Conservation (phyloP, 2,797 vertebrate genomes). For the Tinamus major region DNA sequence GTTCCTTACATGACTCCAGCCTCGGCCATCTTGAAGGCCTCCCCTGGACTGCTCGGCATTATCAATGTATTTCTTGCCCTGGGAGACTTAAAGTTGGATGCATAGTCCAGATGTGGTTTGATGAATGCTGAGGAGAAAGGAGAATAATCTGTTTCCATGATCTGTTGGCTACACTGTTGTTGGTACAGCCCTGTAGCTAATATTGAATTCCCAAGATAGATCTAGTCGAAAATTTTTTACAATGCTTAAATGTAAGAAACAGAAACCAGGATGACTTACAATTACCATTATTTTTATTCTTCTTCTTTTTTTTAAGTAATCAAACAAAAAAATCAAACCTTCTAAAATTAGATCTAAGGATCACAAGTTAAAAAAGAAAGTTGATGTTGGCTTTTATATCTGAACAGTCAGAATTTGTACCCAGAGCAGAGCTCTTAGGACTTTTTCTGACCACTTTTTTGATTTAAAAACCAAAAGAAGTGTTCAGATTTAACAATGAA, state of each 20-base stretch:
- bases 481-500: not conserved
- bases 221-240: not conserved
- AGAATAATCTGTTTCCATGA: not conserved
- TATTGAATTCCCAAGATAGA: not conserved
- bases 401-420: not conserved
- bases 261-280: not conserved
- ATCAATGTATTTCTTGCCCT: not conserved
- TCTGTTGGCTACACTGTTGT: not conserved
- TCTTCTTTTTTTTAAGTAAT: no score
- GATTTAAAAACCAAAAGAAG: not conserved
- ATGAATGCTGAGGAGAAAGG: not conserved
- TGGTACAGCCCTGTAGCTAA: not conserved
- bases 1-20: not conserved
- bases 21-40: accelerated
- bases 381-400: not conserved
- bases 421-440: not conserved
- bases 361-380: not conserved
- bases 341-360: not conserved
- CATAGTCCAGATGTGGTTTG: not conserved
- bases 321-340: not conserved
- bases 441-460: not conserved
- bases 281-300: not conserved
- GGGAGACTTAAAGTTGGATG: not conserved
- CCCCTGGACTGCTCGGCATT: not conserved
- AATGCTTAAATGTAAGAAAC: not conserved